phyloP scores from a whole-genome alignment of 2,888 invertebrate genomes.

The Sipha maydis region DNA sequence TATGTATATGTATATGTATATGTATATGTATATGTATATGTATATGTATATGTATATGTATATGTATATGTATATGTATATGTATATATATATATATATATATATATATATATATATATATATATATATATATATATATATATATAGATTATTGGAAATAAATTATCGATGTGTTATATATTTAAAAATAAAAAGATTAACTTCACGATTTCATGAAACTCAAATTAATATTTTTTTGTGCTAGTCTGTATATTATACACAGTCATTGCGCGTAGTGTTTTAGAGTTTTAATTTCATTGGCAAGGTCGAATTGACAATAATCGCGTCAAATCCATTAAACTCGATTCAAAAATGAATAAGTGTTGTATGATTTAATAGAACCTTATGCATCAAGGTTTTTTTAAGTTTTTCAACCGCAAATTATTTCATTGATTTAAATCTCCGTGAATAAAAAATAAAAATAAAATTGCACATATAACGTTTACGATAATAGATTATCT shows the following conservation, averaged over 20 bases:
- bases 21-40: too few relatives aligned
- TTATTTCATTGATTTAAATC: neutral
- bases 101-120: too few relatives aligned
- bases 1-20: too few relatives aligned
- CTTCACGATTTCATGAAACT: neutral
- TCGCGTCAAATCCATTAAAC: neutral
- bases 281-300: neutral
- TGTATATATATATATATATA: too few relatives aligned
- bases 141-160: too few relatives aligned
- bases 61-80: too few relatives aligned
- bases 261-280: neutral
- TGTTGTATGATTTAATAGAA: neutral
- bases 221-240: neutral
- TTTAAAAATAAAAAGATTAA: neutral
- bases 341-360: slow-evolving; percentile 7
- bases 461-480: neutral
- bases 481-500: neutral
- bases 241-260: neutral
- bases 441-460: too few relatives aligned
- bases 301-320: neutral
- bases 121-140: too few relatives aligned
- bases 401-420: slow-evolving; percentile 11
- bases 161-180: too few relatives aligned
- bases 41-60: too few relatives aligned
- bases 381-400: slow-evolving; percentile 6